These are phyloP conservation scores for Triplophysa dalaica DNA, from an alignment of 2,113 vertebrate genomes.

Conservation along the genomic window DNA sequence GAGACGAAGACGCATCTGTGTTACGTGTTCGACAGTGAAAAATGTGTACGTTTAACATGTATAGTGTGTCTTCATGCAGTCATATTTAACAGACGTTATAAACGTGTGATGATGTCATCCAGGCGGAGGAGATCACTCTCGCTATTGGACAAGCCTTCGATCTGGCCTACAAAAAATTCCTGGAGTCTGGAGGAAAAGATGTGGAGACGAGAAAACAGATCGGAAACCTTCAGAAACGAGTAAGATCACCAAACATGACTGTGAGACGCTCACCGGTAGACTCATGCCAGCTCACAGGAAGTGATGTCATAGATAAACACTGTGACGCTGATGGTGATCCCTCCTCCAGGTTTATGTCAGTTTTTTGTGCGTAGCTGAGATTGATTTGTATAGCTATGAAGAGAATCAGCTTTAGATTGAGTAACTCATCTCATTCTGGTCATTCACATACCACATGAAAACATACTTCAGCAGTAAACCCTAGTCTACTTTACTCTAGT, in stretches of 20 bases:
- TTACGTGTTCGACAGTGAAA: slow-evolving; percentile 98
- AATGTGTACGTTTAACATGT: slow-evolving; percentile 87
- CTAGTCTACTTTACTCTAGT: too few relatives aligned
- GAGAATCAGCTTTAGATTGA: too few relatives aligned
- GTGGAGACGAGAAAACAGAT: slow-evolving; percentile 98
- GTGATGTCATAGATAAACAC: too few relatives aligned
- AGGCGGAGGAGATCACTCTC: slow-evolving; percentile 88
- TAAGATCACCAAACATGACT: slow-evolving; percentile 62
- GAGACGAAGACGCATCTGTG: slow-evolving; percentile 97
- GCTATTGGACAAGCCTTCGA: slow-evolving; percentile 90
- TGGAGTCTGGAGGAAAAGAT: slow-evolving; percentile 98
- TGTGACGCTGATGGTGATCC: too few relatives aligned
- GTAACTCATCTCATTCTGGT: too few relatives aligned
- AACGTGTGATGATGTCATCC: background rate
- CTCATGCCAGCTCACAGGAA: too few relatives aligned
- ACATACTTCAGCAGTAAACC: too few relatives aligned
- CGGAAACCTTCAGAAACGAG: slow-evolving; percentile 91
- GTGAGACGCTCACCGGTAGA: too few relatives aligned
- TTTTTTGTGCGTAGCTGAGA: too few relatives aligned
- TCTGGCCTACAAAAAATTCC: slow-evolving; percentile 96
- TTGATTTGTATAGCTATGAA: too few relatives aligned
- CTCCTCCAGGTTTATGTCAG: too few relatives aligned
- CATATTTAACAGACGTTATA: background rate
- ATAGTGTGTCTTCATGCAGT: background rate
- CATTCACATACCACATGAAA: too few relatives aligned